Evolutionary conservation across 1,140 invertebrate genomes (phyloP).

Genomic region (Rhyzopertha dominica): DNA sequence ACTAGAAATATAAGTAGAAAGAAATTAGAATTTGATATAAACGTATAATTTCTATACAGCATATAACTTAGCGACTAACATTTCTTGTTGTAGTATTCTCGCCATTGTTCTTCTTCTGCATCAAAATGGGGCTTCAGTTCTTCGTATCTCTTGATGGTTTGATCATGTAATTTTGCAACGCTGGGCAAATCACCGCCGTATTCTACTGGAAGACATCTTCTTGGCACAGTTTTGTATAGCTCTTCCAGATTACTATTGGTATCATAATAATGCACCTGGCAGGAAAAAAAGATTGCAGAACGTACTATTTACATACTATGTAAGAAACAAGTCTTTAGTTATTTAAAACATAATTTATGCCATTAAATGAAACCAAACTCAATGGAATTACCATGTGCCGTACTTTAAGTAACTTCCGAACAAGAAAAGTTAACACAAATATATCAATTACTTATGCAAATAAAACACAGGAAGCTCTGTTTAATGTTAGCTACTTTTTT

Average conservation of each 20-base stretch:
- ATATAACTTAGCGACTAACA: too few species aligned
- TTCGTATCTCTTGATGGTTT: constrained; percentile 36
- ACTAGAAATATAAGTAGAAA: too few species aligned
- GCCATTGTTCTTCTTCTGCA: constrained; percentile 42
- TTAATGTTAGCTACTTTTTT: too few species aligned
- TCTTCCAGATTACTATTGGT: constrained; percentile 38
- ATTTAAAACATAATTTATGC: background rate
- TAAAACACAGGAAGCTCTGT: too few species aligned
- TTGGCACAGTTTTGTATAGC: constrained; percentile 43
- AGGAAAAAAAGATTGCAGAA: background rate
- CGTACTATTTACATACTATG: background rate
- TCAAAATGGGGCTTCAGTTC: constrained; percentile 44
- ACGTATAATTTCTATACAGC: too few species aligned
- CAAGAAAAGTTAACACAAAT: background rate
- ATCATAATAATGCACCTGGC: constrained; percentile 43
- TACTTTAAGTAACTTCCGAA: background rate
- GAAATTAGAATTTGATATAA: too few species aligned
- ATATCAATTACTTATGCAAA: too few species aligned
- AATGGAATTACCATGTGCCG: background rate
- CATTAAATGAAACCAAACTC: background rate
- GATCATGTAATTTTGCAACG: constrained; percentile 40
- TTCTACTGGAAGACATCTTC: constrained; percentile 44
- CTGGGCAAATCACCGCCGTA: constrained; percentile 45
- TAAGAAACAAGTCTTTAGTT: background rate
- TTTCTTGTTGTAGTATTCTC: too few species aligned